These are phyloP conservation scores for Selenia dentaria DNA, from an alignment of 2,888 invertebrate genomes.

Conservation along the genomic window DNA sequence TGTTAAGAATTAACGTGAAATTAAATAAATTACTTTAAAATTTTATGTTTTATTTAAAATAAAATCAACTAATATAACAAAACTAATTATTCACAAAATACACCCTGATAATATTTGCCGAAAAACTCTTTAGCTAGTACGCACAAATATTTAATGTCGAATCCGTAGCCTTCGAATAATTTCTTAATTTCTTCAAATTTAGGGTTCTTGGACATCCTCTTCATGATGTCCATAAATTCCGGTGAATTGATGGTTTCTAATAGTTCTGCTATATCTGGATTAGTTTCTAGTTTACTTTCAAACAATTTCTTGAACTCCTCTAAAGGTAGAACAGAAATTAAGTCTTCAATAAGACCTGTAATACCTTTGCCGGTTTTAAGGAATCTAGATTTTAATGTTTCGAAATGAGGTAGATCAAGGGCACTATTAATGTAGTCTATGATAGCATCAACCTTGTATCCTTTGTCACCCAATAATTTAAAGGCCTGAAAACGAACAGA, in stretches of 20 bases:
- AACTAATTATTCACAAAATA: slow-evolving; percentile 37
- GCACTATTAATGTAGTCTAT: slow-evolving; percentile 42
- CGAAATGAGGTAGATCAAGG: slow-evolving; percentile 40
- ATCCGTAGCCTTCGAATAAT: slow-evolving; percentile 44
- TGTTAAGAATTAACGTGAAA: too few relatives aligned
- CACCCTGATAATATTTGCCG: slow-evolving; percentile 43
- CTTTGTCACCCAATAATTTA: slow-evolving; percentile 42
- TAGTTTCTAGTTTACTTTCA: slow-evolving; percentile 45
- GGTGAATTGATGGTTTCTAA: slow-evolving; percentile 45
- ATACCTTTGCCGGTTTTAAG: slow-evolving; percentile 32
- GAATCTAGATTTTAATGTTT: slow-evolving; percentile 8
- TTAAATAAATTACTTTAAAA: too few relatives aligned
- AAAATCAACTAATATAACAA: slow-evolving; percentile 5
- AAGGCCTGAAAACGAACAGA: slow-evolving; percentile 40
- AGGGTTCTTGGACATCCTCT: slow-evolving; percentile 43
- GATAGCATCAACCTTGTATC: slow-evolving; percentile 42
- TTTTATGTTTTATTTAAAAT: not conserved
- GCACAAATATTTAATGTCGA: slow-evolving; percentile 46
- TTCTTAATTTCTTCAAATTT: slow-evolving; percentile 44
- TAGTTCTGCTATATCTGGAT: slow-evolving; percentile 41
- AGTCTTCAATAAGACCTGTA: slow-evolving; percentile 43
- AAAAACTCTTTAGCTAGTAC: slow-evolving; percentile 40
- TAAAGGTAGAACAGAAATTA: slow-evolving; percentile 41
- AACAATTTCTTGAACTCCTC: slow-evolving; percentile 49
- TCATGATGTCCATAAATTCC: slow-evolving; percentile 49